Percentiles rank a stretch among this genome's conserved stretches.
phyloP scores from a whole-genome alignment of 2,888 invertebrate genomes.

The Erebia ligea region DNA sequence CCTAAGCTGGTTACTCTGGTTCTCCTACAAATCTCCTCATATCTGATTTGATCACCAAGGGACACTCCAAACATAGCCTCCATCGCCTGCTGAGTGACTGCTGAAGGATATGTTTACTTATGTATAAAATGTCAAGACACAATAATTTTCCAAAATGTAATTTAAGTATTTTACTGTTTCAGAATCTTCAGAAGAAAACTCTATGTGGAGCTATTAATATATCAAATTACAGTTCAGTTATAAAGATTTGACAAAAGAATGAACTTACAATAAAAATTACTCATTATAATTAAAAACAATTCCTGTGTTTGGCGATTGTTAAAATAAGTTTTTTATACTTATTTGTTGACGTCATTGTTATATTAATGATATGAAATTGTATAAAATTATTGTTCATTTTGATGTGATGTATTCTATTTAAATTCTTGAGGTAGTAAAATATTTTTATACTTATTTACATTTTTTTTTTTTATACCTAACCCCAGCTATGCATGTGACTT shows the following conservation, averaged over 20 bases:
- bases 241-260: constrained; percentile 71
- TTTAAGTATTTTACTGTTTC: constrained; percentile 51
- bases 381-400: constrained; percentile 24
- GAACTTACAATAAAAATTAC: constrained; percentile 28
- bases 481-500: too few species aligned
- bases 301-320: constrained; percentile 30
- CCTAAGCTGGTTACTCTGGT: too few species aligned
- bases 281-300: constrained; percentile 3
- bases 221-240: constrained; percentile 85
- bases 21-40: too few species aligned
- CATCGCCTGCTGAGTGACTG: too few species aligned
- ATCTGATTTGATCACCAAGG: too few species aligned
- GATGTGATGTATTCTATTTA: constrained; percentile 18
- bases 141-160: too few species aligned
- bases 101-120: too few species aligned
- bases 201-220: constrained; percentile 86
- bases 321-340: constrained; percentile 30
- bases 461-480: not conserved
- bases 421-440: constrained; percentile 26
- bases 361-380: constrained; percentile 34
- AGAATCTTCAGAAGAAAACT: constrained; percentile 87
- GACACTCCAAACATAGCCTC: too few species aligned
- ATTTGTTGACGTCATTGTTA: constrained; percentile 33
- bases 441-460: constrained; percentile 2
- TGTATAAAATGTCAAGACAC: not conserved